Evolutionary conservation across 2,113 vertebrate species (phyloP), one percentile per base, ranked within the genome.

Genomic region (Saccopteryx leptura): DNA sequence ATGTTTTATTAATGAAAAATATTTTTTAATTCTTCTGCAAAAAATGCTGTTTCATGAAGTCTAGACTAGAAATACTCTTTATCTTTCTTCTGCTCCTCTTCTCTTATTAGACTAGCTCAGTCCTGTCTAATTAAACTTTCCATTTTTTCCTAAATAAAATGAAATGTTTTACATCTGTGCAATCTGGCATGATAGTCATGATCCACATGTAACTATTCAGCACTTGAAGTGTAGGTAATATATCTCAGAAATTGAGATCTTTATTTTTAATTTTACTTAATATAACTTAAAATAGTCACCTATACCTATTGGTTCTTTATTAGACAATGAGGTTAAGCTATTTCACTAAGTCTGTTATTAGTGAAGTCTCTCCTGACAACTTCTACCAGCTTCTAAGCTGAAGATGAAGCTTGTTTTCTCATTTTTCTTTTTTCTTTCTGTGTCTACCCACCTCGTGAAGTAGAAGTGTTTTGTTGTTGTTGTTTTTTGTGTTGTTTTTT

Each of bases 1-100:
- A 96, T 89, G 23, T 86, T 94, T 97, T 96, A 95, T 69, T 97
- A 96, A 97, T 96, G 58, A 93, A 95, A 96, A 96, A 31, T 97
- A 23, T 86, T 60, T 91, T 96, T 75, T 94, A 89, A 39, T 39
- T 94, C 94, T 31, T 95, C 18, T 93, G 28, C 21, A 39, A 52
- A 96, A 78, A 92, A n/a, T 91, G 28, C 54, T 82, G 21, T 65
- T 94, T 96, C 33, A 33, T 89, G 80, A 96, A 54, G 46, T 75
- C 68, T 58, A 33, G 28, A 48, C 46, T 26, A 56, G 13, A 60
- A 88, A 82, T 65, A 24, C 24, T 52, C 61, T 66, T 66, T 65
- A 23, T 56, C 31, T 88, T 86, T 69, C 19, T 69, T 89, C 12
- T 48, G 7, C 13, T 50, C 2, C 23, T 79, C 26, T 90, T 89